A percentile compares a stretch with the other conserved stretches of the same genome.
Conservation (phyloP, 2,113 vertebrate species). For the Ranitomeya variabilis region DNA sequence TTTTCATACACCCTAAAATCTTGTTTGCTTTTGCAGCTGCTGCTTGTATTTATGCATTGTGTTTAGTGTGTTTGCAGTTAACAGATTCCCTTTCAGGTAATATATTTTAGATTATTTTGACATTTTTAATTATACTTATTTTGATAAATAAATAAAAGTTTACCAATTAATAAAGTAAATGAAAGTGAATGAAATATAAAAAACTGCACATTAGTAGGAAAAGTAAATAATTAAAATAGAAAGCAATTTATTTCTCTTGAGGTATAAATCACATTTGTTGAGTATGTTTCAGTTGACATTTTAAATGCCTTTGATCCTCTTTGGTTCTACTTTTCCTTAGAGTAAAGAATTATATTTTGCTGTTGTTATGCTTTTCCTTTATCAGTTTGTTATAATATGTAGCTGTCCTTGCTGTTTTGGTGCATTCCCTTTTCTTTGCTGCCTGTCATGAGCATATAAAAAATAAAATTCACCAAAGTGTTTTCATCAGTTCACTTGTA, state of each 20-base stretch:
- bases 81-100: too few species aligned
- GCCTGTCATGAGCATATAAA: conserved; percentile 34
- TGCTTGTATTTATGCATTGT: too few species aligned
- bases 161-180: background rate
- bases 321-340: background rate
- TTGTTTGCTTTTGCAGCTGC: too few species aligned
- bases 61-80: too few species aligned
- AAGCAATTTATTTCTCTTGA: background rate
- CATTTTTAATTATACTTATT: too few species aligned
- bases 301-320: background rate
- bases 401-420: conserved; percentile 31
- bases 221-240: background rate
- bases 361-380: background rate
- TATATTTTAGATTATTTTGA: too few species aligned
- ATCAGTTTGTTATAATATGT: background rate
- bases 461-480: conserved; percentile 38
- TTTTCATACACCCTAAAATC: too few species aligned
- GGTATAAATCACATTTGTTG: background rate
- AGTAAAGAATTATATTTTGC: conserved; percentile 9
- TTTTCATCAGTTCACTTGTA: conserved; percentile 25
- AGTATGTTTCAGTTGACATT: background rate
- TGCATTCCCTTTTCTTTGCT: conserved; percentile 13
- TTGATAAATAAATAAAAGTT: background rate
- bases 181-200: background rate
- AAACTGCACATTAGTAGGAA: background rate